Base-by-base conservation (phyloP, 2,888 invertebrate species). In the Tortrix viridana region DNA sequence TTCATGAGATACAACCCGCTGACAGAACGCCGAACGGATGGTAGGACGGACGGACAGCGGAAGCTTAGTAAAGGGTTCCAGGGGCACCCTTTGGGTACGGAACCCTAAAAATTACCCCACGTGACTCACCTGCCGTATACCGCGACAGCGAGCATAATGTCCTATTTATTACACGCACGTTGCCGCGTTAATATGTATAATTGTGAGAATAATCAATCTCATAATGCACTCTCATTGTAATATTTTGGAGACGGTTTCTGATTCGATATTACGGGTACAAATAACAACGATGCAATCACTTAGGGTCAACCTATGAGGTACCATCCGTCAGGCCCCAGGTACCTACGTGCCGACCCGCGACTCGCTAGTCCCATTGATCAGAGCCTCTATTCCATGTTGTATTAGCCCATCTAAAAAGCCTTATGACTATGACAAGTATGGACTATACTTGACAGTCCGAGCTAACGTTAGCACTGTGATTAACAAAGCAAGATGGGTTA, bases 261-360 rank as follows among this genome's bases (percentile, higher is more conserved):
- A 52, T 63, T 18, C 32, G 20, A 32, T 37, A 9, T 22, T 46
- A 60, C 23, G 23, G 18, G 26, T 18, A 44, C 44, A 23, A 57
- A 44, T 54, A 43, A 57, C 20, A 47, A 37, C 22, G 32, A 56
- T 47, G 47, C 47, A 56, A 56, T 56, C 37, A 56, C 56, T 46
- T 44, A 46, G 37, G 47, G 44, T 23, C 46, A 37, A 37, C 26
- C 44, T 52, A 23, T 52, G 59, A 19, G 37, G 41, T 18, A 41
- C 22, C 41, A 19, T 41, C 53, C 41, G 41, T 53, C 55, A 6
- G 22, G 12, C 16, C 18, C 20, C 12, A 41, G 32, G 50, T 59
- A 26, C 22, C 19, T n/a, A 37, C 12, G 7, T 37, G 38, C 50
- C 23, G 43, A 12, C 43, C 53, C 16, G 16, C 14, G 43, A 23